These are phyloP conservation scores for Mesocentrotus franciscanus DNA, from an alignment of 53 echinoderm and acorn worm genomes.

Conservation along the genomic window DNA sequence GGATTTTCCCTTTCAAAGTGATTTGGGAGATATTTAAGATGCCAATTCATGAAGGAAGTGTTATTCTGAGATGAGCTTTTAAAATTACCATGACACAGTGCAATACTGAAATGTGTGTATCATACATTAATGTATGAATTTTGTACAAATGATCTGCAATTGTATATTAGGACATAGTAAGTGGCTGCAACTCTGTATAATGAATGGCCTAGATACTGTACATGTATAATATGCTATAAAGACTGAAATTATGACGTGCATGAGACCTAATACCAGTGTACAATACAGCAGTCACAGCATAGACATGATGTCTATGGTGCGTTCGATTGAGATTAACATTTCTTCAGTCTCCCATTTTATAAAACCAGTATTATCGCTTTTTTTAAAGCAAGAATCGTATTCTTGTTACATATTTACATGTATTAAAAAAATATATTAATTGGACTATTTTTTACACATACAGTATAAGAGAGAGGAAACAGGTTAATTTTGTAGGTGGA, in stretches of 20 bases:
- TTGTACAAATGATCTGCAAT: conserved; percentile 29
- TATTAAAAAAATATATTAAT: neutral
- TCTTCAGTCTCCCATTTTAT: conserved; percentile 13
- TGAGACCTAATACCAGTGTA: neutral
- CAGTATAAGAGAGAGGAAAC: too few species aligned
- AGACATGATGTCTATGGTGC: neutral
- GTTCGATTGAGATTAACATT: conserved; percentile 1
- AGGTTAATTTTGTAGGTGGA: too few species aligned
- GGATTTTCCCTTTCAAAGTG: too few species aligned
- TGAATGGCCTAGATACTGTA: neutral
- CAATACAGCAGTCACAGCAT: neutral
- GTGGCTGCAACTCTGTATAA: neutral
- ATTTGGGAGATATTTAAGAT: neutral
- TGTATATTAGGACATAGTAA: conserved; percentile 11
- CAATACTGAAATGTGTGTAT: conserved; percentile 55
- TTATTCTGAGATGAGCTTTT: neutral
- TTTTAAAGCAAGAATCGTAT: neutral
- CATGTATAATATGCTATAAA: neutral
- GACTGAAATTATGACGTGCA: conserved; percentile 43
- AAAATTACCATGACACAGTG: conserved; percentile 7
- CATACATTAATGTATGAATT: neutral
- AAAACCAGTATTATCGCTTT: conserved; percentile 21
- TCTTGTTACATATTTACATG: conserved; percentile 4
- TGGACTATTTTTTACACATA: neutral
- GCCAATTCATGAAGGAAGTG: neutral